Evolutionary conservation across 1,140 invertebrate genomes (phyloP), one percentile per base, ranked within the genome.

Genomic region (Ylistrum balloti): DNA sequence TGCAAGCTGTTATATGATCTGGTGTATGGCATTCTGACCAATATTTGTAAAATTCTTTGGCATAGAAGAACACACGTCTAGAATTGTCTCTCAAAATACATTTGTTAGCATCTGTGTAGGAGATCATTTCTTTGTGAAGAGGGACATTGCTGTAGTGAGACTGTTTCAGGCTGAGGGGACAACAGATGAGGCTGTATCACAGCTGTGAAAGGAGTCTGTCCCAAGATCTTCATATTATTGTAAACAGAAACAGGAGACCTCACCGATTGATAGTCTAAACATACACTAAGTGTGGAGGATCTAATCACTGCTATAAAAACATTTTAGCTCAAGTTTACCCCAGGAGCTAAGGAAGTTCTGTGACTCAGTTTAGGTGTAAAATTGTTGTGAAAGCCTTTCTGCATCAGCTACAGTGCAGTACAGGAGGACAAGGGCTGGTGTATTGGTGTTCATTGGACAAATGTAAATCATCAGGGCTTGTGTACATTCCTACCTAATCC

Each of bases 401-500:
- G 0, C 56, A 74, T 74, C 56, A 74, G 22, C n/a, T 28, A 74
- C 56, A 74, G 22, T 45, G 41, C 17, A 45, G 10, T 17, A 74
- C 22, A 3, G 28, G 56, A 1, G 22, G n/a, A n/a, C 56, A 74
- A 74, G 56, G 56, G 28, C 41, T 17, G 41, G 17, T 13, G 17
- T 45, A 45, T 0, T 45, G 17, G 9, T 38, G 13, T 17, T 13
- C 41, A 9, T 13, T 38, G 41, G 35, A 38, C 35, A 38, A 9
- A n/a, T 74, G 56, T 74, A 74, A 74, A 74, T 28, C 56, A n/a
- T n/a, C 7, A n/a, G 56, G n/a, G 17, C 56, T n/a, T 74, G 56
- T 74, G 56, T 74, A 74, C 56, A 74, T 74, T 74, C 56, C 56
- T 28, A 28, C 22, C 56, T 74, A 74, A 74, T 74, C 56, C 56